Evolutionary conservation across 2,113 vertebrate genomes (phyloP), one percentile per base, ranked within the genome.

Genomic region (Sialia sialis): DNA sequence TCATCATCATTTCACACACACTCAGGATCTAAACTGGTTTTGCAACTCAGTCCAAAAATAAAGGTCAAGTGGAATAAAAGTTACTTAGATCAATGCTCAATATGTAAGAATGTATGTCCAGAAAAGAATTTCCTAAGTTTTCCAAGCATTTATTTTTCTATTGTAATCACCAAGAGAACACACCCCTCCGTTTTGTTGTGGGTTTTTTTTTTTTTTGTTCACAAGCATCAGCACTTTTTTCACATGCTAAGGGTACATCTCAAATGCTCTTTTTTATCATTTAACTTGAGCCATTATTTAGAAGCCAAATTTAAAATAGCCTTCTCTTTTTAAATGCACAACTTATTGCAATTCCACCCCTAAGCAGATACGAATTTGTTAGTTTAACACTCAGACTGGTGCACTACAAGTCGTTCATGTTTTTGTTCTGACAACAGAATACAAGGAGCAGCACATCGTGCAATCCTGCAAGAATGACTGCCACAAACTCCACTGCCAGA

Each of bases 181-280:
- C 56, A 9, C 4, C 59, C 18, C 16, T 25, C 41, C 2, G 7
- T 68, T 80, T 59, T 23, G 10, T 36, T 41, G 12, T 48, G 21
- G 6, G 3, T 39, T 39, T 39, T 1, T 15, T 34, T n/a, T 52
- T 48, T 34, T 52, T 14, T 3, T 60, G 76, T 59, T 68, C 54
- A 59, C 22, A 48, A 93, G 58, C 30, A 60, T 93, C 94, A 84
- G 84, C 78, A 87, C 77, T 92, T 96, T 95, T 93, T 94, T 60
- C 67, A 38, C 78, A 60, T 94, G 60, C 54, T 67, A 94, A 85
- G 70, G 46, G 68, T 32, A 86, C 51, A 81, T 67, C 87, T 93
- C 92, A 92, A 90, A 81, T 41, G 67, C 41, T 92, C 91, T 72
- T 84, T 38, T 58, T 55, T 68, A 93, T 29, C 34, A 59, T 88